These are phyloP conservation scores for Pollimyrus isidori DNA, from an alignment of 2,113 vertebrate genomes.

Conservation along the genomic window DNA sequence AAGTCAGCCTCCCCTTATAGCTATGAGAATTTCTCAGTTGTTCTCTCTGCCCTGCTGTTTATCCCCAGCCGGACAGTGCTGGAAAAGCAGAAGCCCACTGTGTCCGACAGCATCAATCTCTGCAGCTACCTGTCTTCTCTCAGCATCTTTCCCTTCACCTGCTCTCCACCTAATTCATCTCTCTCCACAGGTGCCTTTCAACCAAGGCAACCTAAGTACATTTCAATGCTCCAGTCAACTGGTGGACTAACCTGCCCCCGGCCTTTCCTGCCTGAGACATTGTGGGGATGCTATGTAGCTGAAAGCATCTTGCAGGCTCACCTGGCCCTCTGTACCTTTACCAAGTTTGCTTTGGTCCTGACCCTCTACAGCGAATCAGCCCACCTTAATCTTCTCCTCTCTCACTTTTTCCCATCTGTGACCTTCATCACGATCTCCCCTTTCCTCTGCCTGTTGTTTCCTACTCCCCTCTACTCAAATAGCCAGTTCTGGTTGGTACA, in stretches of 20 bases:
- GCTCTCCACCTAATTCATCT: not conserved
- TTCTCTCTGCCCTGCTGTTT: not conserved
- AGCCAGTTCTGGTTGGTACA: not conserved
- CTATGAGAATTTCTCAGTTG: not conserved
- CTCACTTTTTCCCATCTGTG: not conserved
- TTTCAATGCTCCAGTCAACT: not conserved
- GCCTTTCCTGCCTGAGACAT: not conserved
- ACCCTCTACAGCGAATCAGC: not conserved
- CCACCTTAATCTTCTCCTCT: not conserved
- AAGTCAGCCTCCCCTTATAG: not conserved
- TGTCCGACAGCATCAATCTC: not conserved
- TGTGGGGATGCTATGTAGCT: not conserved
- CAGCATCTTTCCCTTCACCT: not conserved
- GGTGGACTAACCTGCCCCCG: not conserved
- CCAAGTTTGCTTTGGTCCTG: not conserved
- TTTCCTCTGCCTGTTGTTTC: not conserved
- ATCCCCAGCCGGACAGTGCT: not conserved
- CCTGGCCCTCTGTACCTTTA: not conserved
- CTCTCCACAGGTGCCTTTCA: not conserved
- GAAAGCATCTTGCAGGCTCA: not conserved
- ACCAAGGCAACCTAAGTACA: not conserved
- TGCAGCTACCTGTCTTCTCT: not conserved
- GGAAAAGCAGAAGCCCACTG: not conserved
- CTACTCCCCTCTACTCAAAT: not conserved
- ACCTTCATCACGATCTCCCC: not conserved